Evolutionary conservation across 2,797 vertebrate species (phyloP), one percentile per base, ranked within the genome.

Genomic region (Pampus argenteus): DNA sequence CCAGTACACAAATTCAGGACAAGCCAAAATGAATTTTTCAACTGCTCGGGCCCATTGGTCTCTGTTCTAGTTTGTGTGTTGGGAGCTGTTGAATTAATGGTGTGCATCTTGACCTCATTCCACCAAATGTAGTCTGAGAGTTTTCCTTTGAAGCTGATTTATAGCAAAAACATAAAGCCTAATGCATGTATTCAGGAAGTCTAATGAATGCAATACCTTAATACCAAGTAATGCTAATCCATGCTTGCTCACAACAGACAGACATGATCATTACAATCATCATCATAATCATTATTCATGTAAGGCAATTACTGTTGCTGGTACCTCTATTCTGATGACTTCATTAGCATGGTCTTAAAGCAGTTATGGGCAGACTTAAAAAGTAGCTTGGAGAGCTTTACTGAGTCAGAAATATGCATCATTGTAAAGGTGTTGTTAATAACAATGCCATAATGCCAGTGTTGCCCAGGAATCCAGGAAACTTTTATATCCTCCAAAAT

Each of bases 1-100:
- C 89, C 86, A 90, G 79, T 90, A 94, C 88, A 94, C 87, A 94
- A 91, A 95, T 94, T 90, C 89, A 93, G 94, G 92, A 95, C 93
- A 93, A 93, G 92, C 81, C 50, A 86, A 93, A 90, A 94, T 94
- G 14, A 89, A 92, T 94, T 92, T 95, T 93, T 93, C n/a, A 92
- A 93, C 91, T 89, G 92, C 86, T 77, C 7, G 38, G 44, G 82
- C 83, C 84, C 83, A 70, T 88, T 88, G 89, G 89, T 92, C 89
- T 86, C 83, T 82, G 88, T 87, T 88, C 76, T 78, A 84, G 72
- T 88, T 85, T 86, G 86, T 87, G 85, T 88, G 78, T 85, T 85
- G 85, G 85, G 78, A 86, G 87, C 84, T 80, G 76, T 86, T 87
- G 88, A 91, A 92, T 92, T 91, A 92, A 91, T 92, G 78, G 77